Base-by-base conservation (phyloP, 1,140 invertebrate genomes). In the Hestina assimilis region DNA sequence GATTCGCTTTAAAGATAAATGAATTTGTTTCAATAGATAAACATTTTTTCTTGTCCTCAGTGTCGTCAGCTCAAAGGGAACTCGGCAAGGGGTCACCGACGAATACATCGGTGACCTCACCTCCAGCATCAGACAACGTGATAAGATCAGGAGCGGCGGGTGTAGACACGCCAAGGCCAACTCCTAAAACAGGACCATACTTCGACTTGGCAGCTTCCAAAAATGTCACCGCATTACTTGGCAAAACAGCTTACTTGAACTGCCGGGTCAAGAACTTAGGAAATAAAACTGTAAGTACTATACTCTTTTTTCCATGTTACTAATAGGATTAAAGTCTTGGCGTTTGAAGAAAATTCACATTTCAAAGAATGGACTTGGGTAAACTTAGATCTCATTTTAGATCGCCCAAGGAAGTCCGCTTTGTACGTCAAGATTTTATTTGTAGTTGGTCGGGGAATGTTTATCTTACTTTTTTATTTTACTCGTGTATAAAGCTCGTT, bases 181-280 rank as follows among this genome's bases (percentile, higher is more conserved):
- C 83, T 0, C 83, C 81, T 2, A 67, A 75, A 14, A 78, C 78
- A 41, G 91, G 91, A 9, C 93, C 94, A 3, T 92, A 93, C 77
- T 93, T 95, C 74, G 93, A 94, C 76, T 88, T 91, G 47, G 85
- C 91, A 7, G 91, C 92, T 29, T 93, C 93, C 5, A 92, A 92
- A 79, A 95, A 95, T 87, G 93, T 96, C 46, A 96, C 95, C 8
- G 94, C 95, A 0, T 89, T 96, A 14, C 89, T 96, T 24, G 95
- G 95, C 48, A 95, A 96, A 75, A 96, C 94, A 14, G 95, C 95
- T 11, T 95, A 95, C 68, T 91, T 96, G 63, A 95, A 93, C 71
- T 96, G 95, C 77, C 90, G 93, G 55, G 94, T 96, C 28, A 95
- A 95, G 89, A 96, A 96, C 84, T 90, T 96, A 59, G 94, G 94